Evolutionary conservation across 1,140 invertebrate species (phyloP).

Genomic region (Luehdorfia chinensis): DNA sequence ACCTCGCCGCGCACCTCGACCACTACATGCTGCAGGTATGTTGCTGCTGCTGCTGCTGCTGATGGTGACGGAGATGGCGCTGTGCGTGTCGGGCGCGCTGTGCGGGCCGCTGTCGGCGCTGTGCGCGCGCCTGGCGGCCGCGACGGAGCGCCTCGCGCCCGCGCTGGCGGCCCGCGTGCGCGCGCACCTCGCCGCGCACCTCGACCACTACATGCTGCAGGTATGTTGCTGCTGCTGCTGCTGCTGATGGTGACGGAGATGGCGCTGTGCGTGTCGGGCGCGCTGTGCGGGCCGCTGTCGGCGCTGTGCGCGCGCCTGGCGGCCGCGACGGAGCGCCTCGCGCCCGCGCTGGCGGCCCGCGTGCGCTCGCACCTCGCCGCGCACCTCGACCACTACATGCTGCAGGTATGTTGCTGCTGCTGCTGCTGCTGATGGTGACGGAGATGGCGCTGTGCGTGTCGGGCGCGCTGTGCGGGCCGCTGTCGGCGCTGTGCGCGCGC

Average conservation of each 20-base stretch:
- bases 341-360: slow-evolving; percentile 32
- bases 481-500: slow-evolving; percentile 16
- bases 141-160: slow-evolving; percentile 34
- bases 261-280: slow-evolving; percentile 38
- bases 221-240: slow-evolving; percentile 23
- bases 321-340: slow-evolving; percentile 22
- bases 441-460: slow-evolving; percentile 42
- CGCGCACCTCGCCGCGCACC: slow-evolving; percentile 30
- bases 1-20: slow-evolving; percentile 40
- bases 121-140: slow-evolving; percentile 33
- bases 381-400: no score
- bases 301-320: not conserved
- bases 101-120: slow-evolving; percentile 49
- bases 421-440: slow-evolving; percentile 21
- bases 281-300: slow-evolving; percentile 46
- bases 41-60: not conserved
- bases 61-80: slow-evolving; percentile 36
- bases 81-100: slow-evolving; percentile 41
- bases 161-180: slow-evolving; percentile 32
- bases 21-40: slow-evolving; percentile 44
- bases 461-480: slow-evolving; percentile 41
- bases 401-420: no score
- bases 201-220: slow-evolving; percentile 45
- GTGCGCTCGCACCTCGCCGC: no score
- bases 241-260: slow-evolving; percentile 27